Conservation (phyloP, 2,888 invertebrate species). For the Lepidocyrtinus sp. region DNA sequence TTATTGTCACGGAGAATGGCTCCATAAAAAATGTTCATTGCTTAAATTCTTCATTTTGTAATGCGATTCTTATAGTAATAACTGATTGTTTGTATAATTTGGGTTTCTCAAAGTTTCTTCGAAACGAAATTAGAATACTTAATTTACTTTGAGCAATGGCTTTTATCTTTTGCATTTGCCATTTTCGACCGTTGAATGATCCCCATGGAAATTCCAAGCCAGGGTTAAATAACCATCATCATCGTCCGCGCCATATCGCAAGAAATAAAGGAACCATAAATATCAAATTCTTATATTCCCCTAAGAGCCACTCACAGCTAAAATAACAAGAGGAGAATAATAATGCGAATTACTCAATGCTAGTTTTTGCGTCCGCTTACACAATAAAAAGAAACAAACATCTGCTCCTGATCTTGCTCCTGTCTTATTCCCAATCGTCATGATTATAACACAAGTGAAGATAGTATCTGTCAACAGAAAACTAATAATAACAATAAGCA, state of each 20-base stretch:
- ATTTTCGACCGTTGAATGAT: conserved; percentile 19
- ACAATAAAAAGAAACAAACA: neutral
- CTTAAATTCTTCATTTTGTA: no score
- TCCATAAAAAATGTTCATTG: no score
- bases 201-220: conserved; percentile 18
- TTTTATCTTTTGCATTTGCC: no score
- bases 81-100: no score
- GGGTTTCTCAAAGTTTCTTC: no score
- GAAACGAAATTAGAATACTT: no score
- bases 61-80: no score
- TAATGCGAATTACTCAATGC: conserved; percentile 19
- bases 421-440: neutral
- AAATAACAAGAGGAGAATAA: conserved; percentile 45
- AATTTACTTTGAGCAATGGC: no score
- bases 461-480: neutral
- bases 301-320: conserved; percentile 54
- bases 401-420: neutral
- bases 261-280: neutral
- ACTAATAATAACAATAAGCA: neutral
- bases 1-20: no score
- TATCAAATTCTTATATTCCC: conserved; percentile 12
- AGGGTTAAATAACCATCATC: neutral
- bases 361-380: no score
- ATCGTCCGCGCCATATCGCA: conserved; percentile 24
- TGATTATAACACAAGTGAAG: conserved; percentile 16